Conservation (phyloP, 1,140 invertebrate species). For the Ylistrum balloti region DNA sequence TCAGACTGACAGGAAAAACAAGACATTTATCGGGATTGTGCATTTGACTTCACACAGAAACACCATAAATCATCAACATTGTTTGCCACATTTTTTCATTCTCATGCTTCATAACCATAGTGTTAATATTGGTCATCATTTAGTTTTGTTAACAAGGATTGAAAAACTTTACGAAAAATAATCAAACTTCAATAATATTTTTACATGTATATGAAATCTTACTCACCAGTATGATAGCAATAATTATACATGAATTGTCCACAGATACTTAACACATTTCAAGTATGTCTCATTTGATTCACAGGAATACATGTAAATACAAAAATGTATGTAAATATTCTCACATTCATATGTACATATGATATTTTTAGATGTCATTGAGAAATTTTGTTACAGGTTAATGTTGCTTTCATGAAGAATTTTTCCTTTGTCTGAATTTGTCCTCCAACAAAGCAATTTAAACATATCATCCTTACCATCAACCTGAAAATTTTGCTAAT, state of each 20-base stretch:
- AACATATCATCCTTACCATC: not conserved
- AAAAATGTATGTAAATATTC: not conserved
- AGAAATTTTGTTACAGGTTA: not conserved
- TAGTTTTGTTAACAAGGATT: not conserved
- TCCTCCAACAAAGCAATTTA: not conserved
- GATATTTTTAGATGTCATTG: not conserved
- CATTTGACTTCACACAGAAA: not conserved
- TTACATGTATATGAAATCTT: not conserved
- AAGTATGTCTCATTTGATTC: too few relatives aligned
- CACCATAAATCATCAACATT: not conserved
- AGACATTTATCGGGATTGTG: not conserved
- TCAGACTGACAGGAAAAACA: not conserved
- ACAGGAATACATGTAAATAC: too few relatives aligned
- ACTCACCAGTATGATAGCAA: not conserved
- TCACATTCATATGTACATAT: not conserved
- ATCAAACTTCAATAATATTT: not conserved
- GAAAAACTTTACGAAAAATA: not conserved
- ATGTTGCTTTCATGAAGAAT: not conserved
- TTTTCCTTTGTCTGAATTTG: not conserved
- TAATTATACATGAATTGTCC: not conserved
- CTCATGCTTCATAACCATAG: not conserved
- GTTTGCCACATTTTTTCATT: not conserved
- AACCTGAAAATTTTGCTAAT: too few relatives aligned
- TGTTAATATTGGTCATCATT: not conserved
- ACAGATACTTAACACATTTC: too few relatives aligned